Base-by-base conservation (phyloP, 2,888 invertebrate genomes). In the Pterostichus niger region DNA sequence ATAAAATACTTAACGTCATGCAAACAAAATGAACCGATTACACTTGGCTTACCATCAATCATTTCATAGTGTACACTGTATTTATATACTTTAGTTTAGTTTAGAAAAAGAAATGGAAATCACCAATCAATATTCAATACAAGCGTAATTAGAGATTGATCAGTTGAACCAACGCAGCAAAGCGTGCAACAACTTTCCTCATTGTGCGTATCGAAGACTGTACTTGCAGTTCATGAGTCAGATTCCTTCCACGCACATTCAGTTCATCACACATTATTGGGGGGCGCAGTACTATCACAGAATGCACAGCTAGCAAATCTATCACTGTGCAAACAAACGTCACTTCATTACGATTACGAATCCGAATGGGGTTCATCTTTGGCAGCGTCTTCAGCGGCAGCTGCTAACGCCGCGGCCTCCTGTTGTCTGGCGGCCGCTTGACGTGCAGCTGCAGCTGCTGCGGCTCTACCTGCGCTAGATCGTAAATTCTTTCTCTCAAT, bases 391-490 rank as follows among this genome's bases (percentile, higher is more conserved):
- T 31, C 80, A 59, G 59, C 59, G n/a, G 77, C 59, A 7, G 80
- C 80, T 13, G 82, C 82, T 6, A 71, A 35, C 6, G 73, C 82
- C 6, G 73, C 75, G 13, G 59, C 49, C 24, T 81, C 71, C 17
- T 81, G 79, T 88, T 88, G 85, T 84, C 89, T 87, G 46, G 91
- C 91, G 31, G 88, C 88, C 6, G 88, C 88, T 84, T 88, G 87
- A 52, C 92, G 86, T 5, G 92, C 90, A 52, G 92, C 90, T 79
- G 92, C 91, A 71, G 92, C 91, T 46, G 92, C 91, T 85, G 93
- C 91, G 86, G 93, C 93, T 86, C 95, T 89, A 86, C 95, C 95
- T 46, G 96, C 94, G 89, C 96, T 96, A 4, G 96, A 96, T 85
- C 93, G 90, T 84, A 93, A 88, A 87, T 93, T 93, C 86, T 93